These are phyloP conservation scores for Drosophila vallismaia DNA, from an alignment of 2,888 invertebrate species.

Conservation along the genomic window DNA sequence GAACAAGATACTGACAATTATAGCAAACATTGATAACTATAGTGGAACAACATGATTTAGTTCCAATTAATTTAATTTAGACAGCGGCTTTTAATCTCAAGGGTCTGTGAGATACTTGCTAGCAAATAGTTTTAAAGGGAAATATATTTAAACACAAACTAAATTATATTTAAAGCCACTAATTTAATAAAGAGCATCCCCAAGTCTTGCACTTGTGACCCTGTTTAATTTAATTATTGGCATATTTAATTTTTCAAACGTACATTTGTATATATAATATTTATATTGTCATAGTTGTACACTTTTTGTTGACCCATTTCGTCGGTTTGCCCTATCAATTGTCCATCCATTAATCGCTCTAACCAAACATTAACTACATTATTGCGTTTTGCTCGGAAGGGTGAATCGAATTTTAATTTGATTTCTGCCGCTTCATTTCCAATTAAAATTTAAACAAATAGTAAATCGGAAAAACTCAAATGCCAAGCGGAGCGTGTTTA, in stretches of 20 bases:
- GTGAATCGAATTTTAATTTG: slow-evolving; percentile 60
- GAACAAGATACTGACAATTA: neutral
- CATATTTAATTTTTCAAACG: slow-evolving; percentile 31
- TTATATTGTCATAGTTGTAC: slow-evolving; percentile 24
- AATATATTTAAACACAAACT: too few species aligned
- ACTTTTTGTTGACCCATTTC: slow-evolving; percentile 50
- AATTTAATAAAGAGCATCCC: neutral
- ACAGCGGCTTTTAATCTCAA: slow-evolving; percentile 1
- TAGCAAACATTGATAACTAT: neutral
- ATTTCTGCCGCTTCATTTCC: slow-evolving; percentile 48
- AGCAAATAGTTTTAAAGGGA: neutral
- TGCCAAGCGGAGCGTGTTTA: slow-evolving; percentile 31
- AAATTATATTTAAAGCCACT: neutral
- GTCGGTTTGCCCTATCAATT: slow-evolving; percentile 54
- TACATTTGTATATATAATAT: slow-evolving; percentile 5
- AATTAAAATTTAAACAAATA: slow-evolving; percentile 60
- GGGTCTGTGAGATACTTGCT: too few species aligned
- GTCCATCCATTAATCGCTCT: slow-evolving; percentile 48
- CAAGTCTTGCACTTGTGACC: neutral
- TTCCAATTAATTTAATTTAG: slow-evolving; percentile 23
- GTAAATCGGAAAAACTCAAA: slow-evolving; percentile 46
- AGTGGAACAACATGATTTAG: slow-evolving; percentile 20
- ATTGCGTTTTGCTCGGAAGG: slow-evolving; percentile 38
- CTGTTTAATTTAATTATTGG: slow-evolving; percentile 20
- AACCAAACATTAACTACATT: slow-evolving; percentile 54